Conservation (phyloP, 1,140 invertebrate species). For the fruit fly (Drosophila melanogaster) region DNA sequence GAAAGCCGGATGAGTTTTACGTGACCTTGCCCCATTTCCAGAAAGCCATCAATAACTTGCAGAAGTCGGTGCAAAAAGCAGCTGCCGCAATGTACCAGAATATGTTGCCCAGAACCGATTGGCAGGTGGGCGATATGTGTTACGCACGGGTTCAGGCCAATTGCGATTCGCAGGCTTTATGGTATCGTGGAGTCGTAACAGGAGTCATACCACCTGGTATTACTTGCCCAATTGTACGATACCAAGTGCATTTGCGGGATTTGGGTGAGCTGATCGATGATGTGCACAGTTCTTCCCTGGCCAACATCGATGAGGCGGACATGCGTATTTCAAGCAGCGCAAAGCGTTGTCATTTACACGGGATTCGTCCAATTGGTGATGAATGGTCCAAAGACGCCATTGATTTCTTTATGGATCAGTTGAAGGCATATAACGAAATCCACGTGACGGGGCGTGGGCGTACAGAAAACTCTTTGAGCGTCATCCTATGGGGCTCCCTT, state of each 20-base stretch:
- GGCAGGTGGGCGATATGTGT: constrained; percentile 52
- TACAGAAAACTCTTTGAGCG: constrained; percentile 9
- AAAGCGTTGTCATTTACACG: constrained; percentile 40
- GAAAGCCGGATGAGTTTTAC: constrained; percentile 72
- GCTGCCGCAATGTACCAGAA: constrained; percentile 7
- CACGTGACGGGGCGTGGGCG: constrained; percentile 9
- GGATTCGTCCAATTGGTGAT: constrained; percentile 7
- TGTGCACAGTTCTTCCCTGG: constrained; percentile 5
- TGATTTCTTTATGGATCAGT: constrained; percentile 41
- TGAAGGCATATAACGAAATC: constrained; percentile 29
- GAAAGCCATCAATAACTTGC: constrained; percentile 13
- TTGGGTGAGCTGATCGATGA: constrained; percentile 37
- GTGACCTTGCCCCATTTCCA: constrained; percentile 50
- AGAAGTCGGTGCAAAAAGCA: constrained; percentile 17
- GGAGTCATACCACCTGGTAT: background rate
- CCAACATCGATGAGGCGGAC: constrained; percentile 16
- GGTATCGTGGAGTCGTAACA: constrained; percentile 52
- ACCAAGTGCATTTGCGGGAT: constrained; percentile 44
- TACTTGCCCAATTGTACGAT: background rate
- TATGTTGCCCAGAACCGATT: background rate
- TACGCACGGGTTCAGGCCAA: constrained; percentile 29
- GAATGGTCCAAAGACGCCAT: constrained; percentile 27
- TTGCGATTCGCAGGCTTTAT: constrained; percentile 22
- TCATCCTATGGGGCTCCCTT: constrained; percentile 39
- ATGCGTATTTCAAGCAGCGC: constrained; percentile 20